Evolutionary conservation across 1,140 invertebrate genomes (phyloP), one percentile per base, ranked within the genome.

Genomic region (Tetraneura akinire): DNA sequence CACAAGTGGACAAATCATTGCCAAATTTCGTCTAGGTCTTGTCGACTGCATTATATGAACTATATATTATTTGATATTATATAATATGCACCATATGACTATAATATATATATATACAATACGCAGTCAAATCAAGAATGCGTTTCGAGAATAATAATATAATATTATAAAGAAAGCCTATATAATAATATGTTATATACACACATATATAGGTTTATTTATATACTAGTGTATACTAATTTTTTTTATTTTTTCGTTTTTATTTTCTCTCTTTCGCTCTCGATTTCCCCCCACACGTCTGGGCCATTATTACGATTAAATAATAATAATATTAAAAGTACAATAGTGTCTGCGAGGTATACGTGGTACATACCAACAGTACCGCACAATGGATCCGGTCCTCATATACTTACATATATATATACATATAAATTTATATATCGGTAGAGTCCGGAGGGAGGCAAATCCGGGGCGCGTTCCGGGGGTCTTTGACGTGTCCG

Each of bases 381-480:
- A 37, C 55, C 70, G 71, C 71, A 74, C 71, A 74, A 74, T 74
- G 18, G 71, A 74, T 74, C 71, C 71, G 71, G 71, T 74, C 71
- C n/a, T n/a, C n/a, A n/a, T n/a, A n/a, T n/a, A n/a, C n/a, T n/a
- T n/a, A n/a, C n/a, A n/a, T n/a, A n/a, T n/a, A n/a, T n/a, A n/a
- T n/a, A n/a, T n/a, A n/a, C n/a, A n/a, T n/a, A n/a, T n/a, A n/a
- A n/a, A n/a, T n/a, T n/a, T n/a, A n/a, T n/a, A n/a, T n/a, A n/a
- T n/a, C 49, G 49, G 60, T 10, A 5, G 21, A 37, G 32, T 8
- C 3, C 1, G n/a, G 8, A 3, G 26, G 26, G 60, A 13, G n/a
- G n/a, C 66, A n/a, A 47, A 47, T 68, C 37, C 68, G 47, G 51
- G 23, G 71, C 71, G 29, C 47, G 51, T 74, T 42, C 71, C 47